Evolutionary conservation across 92 coral and sea anemone species (phyloP).

Genomic region (Galaxea fascicularis): DNA sequence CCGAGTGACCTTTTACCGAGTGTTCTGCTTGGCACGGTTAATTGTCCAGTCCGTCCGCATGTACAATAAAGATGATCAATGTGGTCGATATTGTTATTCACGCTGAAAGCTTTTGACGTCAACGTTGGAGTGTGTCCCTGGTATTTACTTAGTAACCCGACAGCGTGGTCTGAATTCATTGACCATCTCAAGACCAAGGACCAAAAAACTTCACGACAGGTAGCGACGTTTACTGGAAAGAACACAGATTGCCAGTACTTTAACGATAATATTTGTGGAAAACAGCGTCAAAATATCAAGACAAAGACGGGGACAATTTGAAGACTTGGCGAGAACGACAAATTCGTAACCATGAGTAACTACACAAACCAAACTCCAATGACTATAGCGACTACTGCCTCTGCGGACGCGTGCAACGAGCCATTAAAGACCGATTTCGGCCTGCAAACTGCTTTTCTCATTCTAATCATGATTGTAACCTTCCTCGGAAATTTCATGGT

Average conservation of each 20-base stretch:
- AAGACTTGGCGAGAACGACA: neutral
- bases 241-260: neutral
- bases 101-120: constrained; percentile 24
- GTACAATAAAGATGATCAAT: neutral
- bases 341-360: constrained; percentile 14
- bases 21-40: neutral
- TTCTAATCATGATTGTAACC: constrained; percentile 75
- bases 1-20: neutral
- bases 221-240: neutral
- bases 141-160: neutral
- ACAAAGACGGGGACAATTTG: neutral
- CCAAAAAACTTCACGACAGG: neutral
- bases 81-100: constrained; percentile 11
- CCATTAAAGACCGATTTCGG: constrained; percentile 59
- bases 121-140: neutral
- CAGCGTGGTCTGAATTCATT: neutral
- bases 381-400: neutral
- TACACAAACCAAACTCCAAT: neutral
- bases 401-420: constrained; percentile 23
- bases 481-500: constrained; percentile 87
- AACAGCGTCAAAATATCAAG: neutral
- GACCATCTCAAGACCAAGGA: neutral
- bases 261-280: neutral
- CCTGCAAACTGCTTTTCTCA: constrained; percentile 72
- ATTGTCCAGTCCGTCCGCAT: neutral